Percentiles rank a stretch among this genome's conserved stretches.
These are phyloP conservation scores for Hozukius guyotensis DNA, from an alignment of 2,797 vertebrate genomes.

Conservation along the genomic window DNA sequence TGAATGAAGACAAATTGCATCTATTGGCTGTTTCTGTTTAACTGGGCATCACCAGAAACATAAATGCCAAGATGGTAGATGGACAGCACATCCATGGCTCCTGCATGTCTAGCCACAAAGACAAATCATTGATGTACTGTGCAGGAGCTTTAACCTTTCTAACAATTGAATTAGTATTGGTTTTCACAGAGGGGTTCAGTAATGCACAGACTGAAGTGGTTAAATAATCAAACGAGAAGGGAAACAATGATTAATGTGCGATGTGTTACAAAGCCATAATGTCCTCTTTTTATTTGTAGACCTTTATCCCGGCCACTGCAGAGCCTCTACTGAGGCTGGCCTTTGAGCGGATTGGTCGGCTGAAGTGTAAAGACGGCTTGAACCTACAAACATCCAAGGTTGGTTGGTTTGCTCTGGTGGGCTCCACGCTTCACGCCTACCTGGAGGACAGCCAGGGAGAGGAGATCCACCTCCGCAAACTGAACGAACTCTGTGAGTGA, in stretches of 20 bases:
- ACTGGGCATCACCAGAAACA: neutral
- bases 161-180: neutral
- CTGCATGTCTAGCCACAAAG: constrained; percentile 6
- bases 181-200: neutral
- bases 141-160: neutral
- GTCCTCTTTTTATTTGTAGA: constrained; percentile 69
- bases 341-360: constrained; percentile 90
- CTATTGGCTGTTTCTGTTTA: neutral
- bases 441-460: constrained; percentile 79
- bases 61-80: neutral
- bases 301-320: constrained; percentile 83
- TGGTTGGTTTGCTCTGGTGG: constrained; percentile 92
- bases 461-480: constrained; percentile 92
- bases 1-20: neutral
- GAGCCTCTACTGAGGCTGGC: constrained; percentile 87
- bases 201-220: neutral
- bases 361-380: constrained; percentile 92
- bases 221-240: neutral
- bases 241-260: neutral
- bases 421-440: constrained; percentile 84
- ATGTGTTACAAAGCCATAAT: neutral
- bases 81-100: neutral
- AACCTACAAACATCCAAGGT: constrained; percentile 87
- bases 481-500: constrained; percentile 93
- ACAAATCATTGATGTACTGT: neutral